These are phyloP conservation scores for Coelopa pilipes DNA, from an alignment of 2,888 invertebrate genomes.

Conservation along the genomic window DNA sequence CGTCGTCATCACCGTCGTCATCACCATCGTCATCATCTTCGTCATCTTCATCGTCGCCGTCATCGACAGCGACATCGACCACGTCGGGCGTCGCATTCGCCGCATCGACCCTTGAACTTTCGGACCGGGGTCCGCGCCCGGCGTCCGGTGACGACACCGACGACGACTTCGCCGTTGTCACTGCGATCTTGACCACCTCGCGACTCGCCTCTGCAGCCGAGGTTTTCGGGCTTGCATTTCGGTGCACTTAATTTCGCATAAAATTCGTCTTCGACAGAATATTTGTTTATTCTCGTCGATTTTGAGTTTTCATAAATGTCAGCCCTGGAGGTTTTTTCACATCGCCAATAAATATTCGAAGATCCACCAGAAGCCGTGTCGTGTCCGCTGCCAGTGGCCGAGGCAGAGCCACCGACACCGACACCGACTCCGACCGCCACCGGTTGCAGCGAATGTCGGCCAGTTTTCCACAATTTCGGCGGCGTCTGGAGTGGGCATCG, in stretches of 20 bases:
- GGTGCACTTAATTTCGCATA: background rate
- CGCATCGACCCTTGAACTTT: conserved; percentile 33
- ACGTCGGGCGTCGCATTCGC: background rate
- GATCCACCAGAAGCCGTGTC: too few species aligned
- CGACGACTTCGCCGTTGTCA: background rate
- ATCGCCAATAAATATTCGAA: too few species aligned
- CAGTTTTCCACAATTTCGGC: too few species aligned
- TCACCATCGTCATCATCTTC: too few species aligned
- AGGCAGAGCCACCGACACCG: too few species aligned
- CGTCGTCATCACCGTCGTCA: too few species aligned
- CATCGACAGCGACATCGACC: background rate
- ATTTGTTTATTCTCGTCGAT: background rate
- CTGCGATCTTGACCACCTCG: conserved; percentile 9
- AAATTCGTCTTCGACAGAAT: background rate
- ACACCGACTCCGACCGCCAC: too few species aligned
- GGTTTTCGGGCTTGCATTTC: background rate
- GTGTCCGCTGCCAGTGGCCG: too few species aligned
- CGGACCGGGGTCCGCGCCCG: conserved; percentile 13
- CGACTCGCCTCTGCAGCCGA: background rate
- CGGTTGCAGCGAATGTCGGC: too few species aligned
- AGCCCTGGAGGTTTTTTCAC: too few species aligned
- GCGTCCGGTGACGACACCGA: background rate
- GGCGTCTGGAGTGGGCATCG: background rate
- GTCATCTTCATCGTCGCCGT: too few species aligned
- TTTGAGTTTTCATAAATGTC: conserved; percentile 11